Base-by-base conservation (phyloP, 2,888 invertebrate species). In the Tetheella fluctuosa region DNA sequence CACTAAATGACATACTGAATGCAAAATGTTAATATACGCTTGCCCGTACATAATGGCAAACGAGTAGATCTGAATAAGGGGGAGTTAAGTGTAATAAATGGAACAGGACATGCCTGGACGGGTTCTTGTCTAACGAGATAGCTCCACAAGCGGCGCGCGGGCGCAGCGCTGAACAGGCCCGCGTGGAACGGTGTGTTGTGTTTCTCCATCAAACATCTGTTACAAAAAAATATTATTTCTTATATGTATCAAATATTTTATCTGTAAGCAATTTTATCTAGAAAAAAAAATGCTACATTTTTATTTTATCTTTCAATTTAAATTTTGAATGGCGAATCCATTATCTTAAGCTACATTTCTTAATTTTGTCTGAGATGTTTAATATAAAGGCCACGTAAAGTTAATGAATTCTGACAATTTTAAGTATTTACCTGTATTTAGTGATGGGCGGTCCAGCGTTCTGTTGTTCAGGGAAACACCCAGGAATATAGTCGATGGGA, bases 151-250 rank as follows among this genome's bases (percentile, higher is more conserved):
- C 99, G 95, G 64, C 96, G 94, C 8, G 96, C 96, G 0, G 95
- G 97, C 71, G 95, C 97, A 0, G 97, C 95, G 52, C 96, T 95
- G 61, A 95, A 95, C 59, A 95, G 93, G 55, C 94, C 94, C 12
- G 95, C 94, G 76, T 95, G 95, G 91, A 99, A 99, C 23, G 99
- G 99, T 0, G 99, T 99, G 83, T 99, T 99, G 71, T 96, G 96
- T 72, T 97, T 97, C 74, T 99, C 98, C 70, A 99, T 89, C 55
- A 99, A 93, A 79, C 98, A 97, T 74, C 97, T 95, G 88, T 54
- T 23, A 60, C 17, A 53, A 54, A 12, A 53, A 13, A 28, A 25
- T 23, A 12, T 30, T 8, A 8, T 8, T 30, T 1, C 5, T 30
- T 5, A 13, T 37, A 13, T 15, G 15, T 37, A 4, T 10, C 4